Conservation (phyloP, 2,888 invertebrate genomes). For the Ochropleura leucogaster region DNA sequence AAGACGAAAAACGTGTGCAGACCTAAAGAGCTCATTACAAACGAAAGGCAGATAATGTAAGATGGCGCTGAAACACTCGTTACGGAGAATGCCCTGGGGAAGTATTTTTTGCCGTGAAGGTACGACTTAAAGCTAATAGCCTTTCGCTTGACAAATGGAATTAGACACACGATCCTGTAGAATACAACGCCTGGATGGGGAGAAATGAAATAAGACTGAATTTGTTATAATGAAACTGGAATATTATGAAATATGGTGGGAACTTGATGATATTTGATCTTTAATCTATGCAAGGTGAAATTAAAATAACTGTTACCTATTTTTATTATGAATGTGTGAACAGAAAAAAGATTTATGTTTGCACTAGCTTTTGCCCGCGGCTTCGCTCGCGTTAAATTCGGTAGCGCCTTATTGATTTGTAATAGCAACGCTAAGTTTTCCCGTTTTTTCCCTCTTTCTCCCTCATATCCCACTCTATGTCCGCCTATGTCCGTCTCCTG, state of each 20-base stretch:
- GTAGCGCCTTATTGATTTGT: too few species aligned
- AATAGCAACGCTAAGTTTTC: too few species aligned
- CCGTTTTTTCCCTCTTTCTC: too few species aligned
- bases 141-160: constrained; percentile 58
- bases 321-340: background rate
- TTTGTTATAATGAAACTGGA: background rate
- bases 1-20: constrained; percentile 40
- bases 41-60: constrained; percentile 49
- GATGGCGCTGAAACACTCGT: constrained; percentile 46
- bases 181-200: constrained; percentile 31
- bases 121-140: constrained; percentile 54
- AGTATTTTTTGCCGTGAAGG: constrained; percentile 56
- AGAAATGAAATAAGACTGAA: constrained; percentile 1
- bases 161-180: constrained; percentile 57
- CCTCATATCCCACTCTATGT: too few species aligned
- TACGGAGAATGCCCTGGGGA: constrained; percentile 53
- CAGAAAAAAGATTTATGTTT: background rate
- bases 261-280: background rate
- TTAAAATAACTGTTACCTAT: background rate
- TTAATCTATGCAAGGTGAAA: background rate
- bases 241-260: background rate
- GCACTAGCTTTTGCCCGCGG: too few species aligned
- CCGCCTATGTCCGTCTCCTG: too few species aligned
- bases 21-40: constrained; percentile 51
- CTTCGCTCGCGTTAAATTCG: too few species aligned